A percentile compares a stretch with the other conserved stretches of the same genome.
Conservation (phyloP, 2,797 vertebrate species). For the Chanos chanos region DNA sequence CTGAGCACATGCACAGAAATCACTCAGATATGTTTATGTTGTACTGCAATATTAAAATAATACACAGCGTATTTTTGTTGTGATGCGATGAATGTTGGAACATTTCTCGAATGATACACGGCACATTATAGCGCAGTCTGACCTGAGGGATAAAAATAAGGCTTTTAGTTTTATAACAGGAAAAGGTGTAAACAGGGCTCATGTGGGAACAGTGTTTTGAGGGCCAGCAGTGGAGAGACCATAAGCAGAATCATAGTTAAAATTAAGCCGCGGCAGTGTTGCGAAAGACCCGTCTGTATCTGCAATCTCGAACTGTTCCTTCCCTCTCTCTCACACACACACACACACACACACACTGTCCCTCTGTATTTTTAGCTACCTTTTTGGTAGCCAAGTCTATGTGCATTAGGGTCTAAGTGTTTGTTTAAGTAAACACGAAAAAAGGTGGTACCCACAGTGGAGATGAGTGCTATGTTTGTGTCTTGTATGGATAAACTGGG, state of each 20-base stretch:
- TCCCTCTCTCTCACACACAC: not conserved
- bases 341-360: conserved; percentile 30
- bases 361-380: conserved; percentile 60
- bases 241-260: conserved; percentile 17
- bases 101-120: no score
- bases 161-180: conserved; percentile 6
- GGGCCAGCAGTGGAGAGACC: conserved; percentile 17
- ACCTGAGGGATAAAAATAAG: not conserved
- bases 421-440: conserved; percentile 22
- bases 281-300: conserved; percentile 25
- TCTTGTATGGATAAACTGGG: conserved; percentile 31
- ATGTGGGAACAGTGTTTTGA: not conserved
- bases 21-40: no score
- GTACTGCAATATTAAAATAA: no score
- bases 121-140: not conserved
- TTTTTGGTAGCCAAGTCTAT: conserved; percentile 51
- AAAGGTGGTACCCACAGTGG: conserved; percentile 20
- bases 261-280: conserved; percentile 23
- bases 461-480: conserved; percentile 22
- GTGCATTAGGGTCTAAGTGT: conserved; percentile 32
- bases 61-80: no score
- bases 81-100: no score
- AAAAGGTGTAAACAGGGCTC: conserved; percentile 12
- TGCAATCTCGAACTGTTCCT: not conserved
- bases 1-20: no score